A percentile compares a stretch with the other conserved stretches of the same genome.
Evolutionary conservation across 2,888 invertebrate genomes (phyloP).

Genomic region (Pristionchus mayeri): DNA sequence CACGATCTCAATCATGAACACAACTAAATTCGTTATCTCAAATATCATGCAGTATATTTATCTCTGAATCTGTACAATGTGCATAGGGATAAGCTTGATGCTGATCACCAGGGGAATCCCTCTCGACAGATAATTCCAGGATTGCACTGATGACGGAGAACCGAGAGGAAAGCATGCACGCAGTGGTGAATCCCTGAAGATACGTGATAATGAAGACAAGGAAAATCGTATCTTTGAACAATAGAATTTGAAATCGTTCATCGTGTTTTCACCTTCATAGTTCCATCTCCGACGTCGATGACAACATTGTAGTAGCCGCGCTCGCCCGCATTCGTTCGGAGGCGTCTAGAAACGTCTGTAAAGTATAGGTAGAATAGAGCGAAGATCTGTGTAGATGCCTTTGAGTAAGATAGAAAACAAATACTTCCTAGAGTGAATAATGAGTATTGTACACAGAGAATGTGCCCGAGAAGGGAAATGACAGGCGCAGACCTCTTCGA

Average conservation of each 20-base stretch:
- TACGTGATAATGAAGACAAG: neutral
- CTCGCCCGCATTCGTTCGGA: neutral
- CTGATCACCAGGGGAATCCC: slow-evolving; percentile 30
- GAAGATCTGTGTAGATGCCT: neutral
- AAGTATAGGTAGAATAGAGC: no score
- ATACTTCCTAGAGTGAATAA: no score
- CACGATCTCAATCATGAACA: no score
- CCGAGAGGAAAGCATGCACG: neutral
- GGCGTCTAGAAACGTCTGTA: no score
- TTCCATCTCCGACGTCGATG: slow-evolving; percentile 25
- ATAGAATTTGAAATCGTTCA: no score
- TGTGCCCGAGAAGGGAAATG: no score
- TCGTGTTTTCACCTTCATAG: slow-evolving; percentile 21
- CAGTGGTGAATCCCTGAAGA: slow-evolving; percentile 18
- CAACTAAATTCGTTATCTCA: no score
- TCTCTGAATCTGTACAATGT: neutral
- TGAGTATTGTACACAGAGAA: no score
- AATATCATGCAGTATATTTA: neutral
- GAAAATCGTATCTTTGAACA: neutral
- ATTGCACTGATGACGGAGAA: neutral
- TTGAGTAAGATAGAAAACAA: neutral
- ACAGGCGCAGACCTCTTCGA: slow-evolving; percentile 44
- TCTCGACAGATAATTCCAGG: neutral
- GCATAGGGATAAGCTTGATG: no score
- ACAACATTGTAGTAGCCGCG: slow-evolving; percentile 10